phyloP scores from a whole-genome alignment of 1,140 invertebrate genomes.

The Diprion similis region DNA sequence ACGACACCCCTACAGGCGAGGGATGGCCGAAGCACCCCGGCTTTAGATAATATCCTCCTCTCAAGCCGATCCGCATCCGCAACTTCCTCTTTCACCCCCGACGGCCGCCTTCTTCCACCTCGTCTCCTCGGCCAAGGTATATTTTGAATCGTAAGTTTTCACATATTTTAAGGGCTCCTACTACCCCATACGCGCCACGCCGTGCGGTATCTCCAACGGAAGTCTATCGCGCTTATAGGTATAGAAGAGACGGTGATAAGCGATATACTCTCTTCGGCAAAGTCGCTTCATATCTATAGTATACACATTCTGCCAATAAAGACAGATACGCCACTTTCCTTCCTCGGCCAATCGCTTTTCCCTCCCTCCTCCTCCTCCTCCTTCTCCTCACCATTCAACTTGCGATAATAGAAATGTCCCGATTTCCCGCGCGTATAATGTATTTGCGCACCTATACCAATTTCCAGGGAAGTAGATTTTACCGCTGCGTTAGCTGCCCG shows the following conservation, averaged over 20 bases:
- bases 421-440: background rate
- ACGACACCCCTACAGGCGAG: slow-evolving; percentile 36
- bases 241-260: too few relatives aligned
- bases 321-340: background rate
- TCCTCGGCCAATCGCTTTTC: background rate
- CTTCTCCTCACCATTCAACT: background rate
- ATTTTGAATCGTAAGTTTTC: slow-evolving; percentile 8
- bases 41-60: slow-evolving; percentile 47
- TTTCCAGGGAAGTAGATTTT: too few relatives aligned
- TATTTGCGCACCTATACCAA: too few relatives aligned
- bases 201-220: background rate
- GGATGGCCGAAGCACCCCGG: slow-evolving; percentile 29
- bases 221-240: background rate
- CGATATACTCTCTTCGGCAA: background rate
- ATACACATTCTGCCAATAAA: slow-evolving; percentile 5
- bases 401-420: background rate
- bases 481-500: slow-evolving; percentile 7
- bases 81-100: background rate
- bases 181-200: background rate
- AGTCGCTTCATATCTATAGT: background rate
- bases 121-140: background rate
- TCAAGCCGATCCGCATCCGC: background rate
- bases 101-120: too few relatives aligned
- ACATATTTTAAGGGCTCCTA: slow-evolving; percentile 3
- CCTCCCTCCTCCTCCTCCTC: background rate